Evolutionary conservation across 2,888 invertebrate species (phyloP), one percentile per base, ranked within the genome.

Genomic region (Noctuana brunneofusca): DNA sequence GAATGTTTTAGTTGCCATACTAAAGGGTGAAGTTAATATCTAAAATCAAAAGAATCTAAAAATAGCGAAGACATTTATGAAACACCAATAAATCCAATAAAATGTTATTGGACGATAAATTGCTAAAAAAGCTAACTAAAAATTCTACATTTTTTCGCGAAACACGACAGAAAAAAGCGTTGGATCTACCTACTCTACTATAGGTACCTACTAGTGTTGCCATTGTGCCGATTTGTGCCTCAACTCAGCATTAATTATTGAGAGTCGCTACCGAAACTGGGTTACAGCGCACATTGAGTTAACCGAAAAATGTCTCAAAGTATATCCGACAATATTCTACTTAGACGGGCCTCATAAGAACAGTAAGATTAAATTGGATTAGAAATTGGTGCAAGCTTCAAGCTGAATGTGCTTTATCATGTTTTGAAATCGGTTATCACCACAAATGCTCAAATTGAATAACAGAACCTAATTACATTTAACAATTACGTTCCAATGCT

Each of bases 241-340:
- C 20, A 55, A 16, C 55, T n/a, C 9, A 30, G 68, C 75, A 77
- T 79, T 79, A 74, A 81, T 80, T 75, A 80, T 73, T 69, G 73
- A 64, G 65, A 53, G 24, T 50, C 53, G 18, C n/a, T 41, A 32
- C 35, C n/a, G 35, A 35, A 66, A 64, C 63, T 66, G 64, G 68
- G 67, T 67, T 64, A 64, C 53, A 20, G 53, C 32, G 27, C 30
- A 20, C 52, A 52, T 8, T 18, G 32, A 32, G 18, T 5, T 16
- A 12, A 16, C 52, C 52, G 52, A 52, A n/a, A 30, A 32, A 52
- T 14, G 16, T 32, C 52, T 50, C 52, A 35, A 22, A 8, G 6
- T 14, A 4, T 14, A 4, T 14, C n/a, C 38, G 14, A 38, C n/a
- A 38, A 38, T 38, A 38, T n/a, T n/a, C 38, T 2, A 5, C n/a